Conservation (phyloP, 2,888 invertebrate species). For the Tromatobia lineatoria region DNA sequence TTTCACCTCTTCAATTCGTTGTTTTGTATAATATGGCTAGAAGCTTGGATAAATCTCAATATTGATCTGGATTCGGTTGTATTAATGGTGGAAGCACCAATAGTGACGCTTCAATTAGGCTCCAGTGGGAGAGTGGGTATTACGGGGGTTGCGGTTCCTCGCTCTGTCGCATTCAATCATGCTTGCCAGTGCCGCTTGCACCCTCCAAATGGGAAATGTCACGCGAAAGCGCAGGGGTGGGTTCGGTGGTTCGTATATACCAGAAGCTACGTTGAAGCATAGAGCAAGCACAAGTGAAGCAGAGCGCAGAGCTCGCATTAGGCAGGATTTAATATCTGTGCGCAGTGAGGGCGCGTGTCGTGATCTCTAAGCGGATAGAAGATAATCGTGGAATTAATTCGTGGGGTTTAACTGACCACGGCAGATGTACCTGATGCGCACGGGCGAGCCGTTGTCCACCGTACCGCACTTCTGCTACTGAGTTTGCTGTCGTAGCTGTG, state of each 20-base stretch:
- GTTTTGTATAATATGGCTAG: background rate
- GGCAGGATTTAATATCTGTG: slow-evolving; percentile 68
- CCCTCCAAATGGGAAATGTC: slow-evolving; percentile 68
- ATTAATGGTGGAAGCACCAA: slow-evolving; percentile 52
- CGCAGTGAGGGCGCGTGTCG: slow-evolving; percentile 55
- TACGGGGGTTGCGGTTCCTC: slow-evolving; percentile 61
- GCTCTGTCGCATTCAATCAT: slow-evolving; percentile 66
- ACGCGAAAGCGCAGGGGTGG: slow-evolving; percentile 46
- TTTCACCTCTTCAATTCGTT: background rate
- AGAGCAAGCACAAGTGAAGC: slow-evolving; percentile 28
- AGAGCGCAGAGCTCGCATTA: slow-evolving; percentile 55
- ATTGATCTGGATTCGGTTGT: slow-evolving; percentile 32
- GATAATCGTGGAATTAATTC: slow-evolving; percentile 76
- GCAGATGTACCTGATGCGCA: slow-evolving; percentile 63
- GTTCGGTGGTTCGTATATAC: slow-evolving; percentile 30
- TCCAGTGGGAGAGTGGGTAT: slow-evolving; percentile 30
- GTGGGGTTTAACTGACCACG: slow-evolving; percentile 70
- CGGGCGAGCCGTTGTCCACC: slow-evolving; percentile 50
- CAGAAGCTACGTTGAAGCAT: slow-evolving; percentile 27
- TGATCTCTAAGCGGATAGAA: slow-evolving; percentile 67
- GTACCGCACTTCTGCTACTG: slow-evolving; percentile 30
- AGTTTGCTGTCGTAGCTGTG: slow-evolving; percentile 20
- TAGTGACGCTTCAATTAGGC: slow-evolving; percentile 62
- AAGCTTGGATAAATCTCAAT: slow-evolving; percentile 29
- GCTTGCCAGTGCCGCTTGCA: slow-evolving; percentile 51